Evolutionary conservation across 2,888 invertebrate species (phyloP).

Genomic region (Pterobdella sp.): DNA sequence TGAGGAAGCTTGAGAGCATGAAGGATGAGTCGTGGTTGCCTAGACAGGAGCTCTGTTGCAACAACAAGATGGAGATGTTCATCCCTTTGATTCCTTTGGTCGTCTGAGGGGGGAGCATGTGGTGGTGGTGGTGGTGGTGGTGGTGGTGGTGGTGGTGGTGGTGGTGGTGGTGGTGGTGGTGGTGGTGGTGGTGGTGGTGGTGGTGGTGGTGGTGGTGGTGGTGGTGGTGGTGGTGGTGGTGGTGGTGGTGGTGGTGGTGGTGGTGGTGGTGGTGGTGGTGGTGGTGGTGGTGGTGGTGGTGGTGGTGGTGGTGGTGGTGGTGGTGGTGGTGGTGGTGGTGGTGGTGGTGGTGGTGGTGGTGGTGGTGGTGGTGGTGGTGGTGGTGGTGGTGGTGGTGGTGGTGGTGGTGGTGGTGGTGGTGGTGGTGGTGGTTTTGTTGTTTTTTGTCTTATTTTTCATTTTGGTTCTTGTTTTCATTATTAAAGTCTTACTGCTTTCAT

Average conservation of each 20-base stretch:
- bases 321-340: neutral
- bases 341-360: neutral
- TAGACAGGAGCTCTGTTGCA: conserved; percentile 46
- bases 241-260: neutral
- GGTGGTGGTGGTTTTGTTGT: neutral
- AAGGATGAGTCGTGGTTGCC: conserved; percentile 47
- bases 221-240: neutral
- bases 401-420: neutral
- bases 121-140: neutral
- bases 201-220: neutral
- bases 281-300: neutral
- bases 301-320: neutral
- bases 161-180: neutral
- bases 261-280: neutral
- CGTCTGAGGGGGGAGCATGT: no score
- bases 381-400: neutral
- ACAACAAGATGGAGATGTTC: conserved; percentile 37
- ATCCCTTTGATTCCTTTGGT: conserved; percentile 38
- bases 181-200: neutral
- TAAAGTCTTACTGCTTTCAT: no score
- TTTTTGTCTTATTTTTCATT: no score
- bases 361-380: neutral
- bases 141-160: conserved; percentile 8
- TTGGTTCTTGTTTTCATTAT: neutral
- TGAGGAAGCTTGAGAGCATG: conserved; percentile 44